Conservation (phyloP, 2,797 vertebrate genomes). For the Synanceia verrucosa region DNA sequence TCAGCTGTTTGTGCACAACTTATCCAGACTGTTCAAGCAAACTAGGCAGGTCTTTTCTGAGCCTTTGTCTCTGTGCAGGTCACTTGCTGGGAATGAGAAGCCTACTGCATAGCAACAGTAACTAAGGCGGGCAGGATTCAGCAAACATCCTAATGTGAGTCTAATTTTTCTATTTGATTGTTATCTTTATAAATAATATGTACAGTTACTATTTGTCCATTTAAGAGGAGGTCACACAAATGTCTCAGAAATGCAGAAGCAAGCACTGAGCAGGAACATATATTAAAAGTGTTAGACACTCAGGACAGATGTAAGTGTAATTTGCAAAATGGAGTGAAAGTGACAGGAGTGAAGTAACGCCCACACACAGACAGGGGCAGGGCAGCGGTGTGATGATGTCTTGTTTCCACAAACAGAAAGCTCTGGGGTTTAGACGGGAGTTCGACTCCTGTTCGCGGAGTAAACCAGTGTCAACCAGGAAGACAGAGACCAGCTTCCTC, state of each 20-base stretch:
- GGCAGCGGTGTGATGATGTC: slow-evolving; percentile 1
- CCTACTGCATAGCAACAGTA: background rate
- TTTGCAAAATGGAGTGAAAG: background rate
- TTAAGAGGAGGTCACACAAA: background rate
- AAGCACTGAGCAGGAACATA: background rate
- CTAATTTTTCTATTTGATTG: background rate
- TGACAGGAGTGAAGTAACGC: too few relatives aligned
- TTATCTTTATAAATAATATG: background rate
- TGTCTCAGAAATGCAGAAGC: background rate
- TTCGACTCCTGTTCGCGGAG: slow-evolving; percentile 15
- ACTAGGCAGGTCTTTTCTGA: too few relatives aligned
- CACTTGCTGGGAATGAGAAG: too few relatives aligned
- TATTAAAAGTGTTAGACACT: background rate
- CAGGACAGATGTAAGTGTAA: background rate
- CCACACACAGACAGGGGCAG: slow-evolving; percentile 7
- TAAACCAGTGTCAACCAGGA: slow-evolving; percentile 9
- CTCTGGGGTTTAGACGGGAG: slow-evolving; percentile 21
- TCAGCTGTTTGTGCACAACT: too few relatives aligned
- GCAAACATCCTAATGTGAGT: background rate
- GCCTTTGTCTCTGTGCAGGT: too few relatives aligned
- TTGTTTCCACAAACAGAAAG: slow-evolving; percentile 3
- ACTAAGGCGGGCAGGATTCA: background rate
- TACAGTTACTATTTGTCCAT: background rate
- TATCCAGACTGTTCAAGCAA: too few relatives aligned
- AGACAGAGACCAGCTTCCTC: slow-evolving; percentile 12